Conservation (phyloP, 1,140 invertebrate genomes). For the Papilio dardanus region DNA sequence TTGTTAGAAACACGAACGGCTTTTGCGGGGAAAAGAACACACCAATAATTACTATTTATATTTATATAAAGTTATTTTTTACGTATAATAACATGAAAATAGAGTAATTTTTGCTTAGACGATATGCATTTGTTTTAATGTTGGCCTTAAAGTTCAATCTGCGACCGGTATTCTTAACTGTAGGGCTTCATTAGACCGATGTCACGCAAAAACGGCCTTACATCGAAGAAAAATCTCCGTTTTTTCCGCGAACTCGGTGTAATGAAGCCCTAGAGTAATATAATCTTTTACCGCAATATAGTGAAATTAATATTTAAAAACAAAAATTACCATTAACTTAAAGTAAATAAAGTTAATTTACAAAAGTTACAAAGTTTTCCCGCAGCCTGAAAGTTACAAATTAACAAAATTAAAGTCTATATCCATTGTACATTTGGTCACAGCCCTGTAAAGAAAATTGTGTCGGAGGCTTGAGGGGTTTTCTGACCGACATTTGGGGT, state of each 20-base stretch:
- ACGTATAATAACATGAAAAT: not conserved
- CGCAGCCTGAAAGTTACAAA: not conserved
- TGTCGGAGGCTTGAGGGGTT: not conserved
- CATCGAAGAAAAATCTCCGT: no score
- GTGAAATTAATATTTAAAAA: not conserved
- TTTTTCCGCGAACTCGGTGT: no score
- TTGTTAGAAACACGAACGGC: not conserved
- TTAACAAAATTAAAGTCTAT: slow-evolving; percentile 1
- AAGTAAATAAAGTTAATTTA: not conserved
- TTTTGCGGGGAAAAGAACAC: not conserved
- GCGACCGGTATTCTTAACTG: not conserved
- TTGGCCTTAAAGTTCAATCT: not conserved
- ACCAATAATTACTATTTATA: not conserved
- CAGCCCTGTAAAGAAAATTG: not conserved
- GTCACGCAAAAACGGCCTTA: no score
- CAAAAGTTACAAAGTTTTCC: not conserved
- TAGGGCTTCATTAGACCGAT: no score
- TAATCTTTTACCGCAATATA: not conserved
- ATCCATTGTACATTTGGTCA: not conserved
- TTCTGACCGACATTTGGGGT: not conserved
- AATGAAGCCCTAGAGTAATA: no score
- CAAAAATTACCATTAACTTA: not conserved
- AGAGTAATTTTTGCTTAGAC: not conserved
- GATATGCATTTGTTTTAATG: not conserved
- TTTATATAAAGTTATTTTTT: not conserved